phyloP scores from a whole-genome alignment of 2,888 invertebrate species.

The Caenorhabditis sp. region DNA sequence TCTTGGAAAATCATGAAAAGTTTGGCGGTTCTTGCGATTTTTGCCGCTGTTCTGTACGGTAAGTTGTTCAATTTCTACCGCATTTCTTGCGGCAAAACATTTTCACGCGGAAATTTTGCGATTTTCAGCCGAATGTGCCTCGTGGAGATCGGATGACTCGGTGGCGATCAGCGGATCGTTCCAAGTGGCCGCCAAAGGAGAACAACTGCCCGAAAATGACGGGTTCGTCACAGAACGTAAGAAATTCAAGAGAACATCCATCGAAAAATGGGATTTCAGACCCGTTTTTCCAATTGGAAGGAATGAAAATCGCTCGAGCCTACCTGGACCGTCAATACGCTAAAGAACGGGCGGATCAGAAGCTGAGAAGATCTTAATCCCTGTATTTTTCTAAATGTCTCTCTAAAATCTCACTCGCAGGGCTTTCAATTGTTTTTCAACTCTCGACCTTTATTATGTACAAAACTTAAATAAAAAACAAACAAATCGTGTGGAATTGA shows the following conservation, averaged over 20 bases:
- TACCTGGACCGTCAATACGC: conserved; percentile 53
- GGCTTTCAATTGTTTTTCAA: too few relatives aligned
- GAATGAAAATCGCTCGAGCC: conserved; percentile 56
- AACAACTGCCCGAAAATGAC: conserved; percentile 13
- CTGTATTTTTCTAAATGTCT: too few relatives aligned
- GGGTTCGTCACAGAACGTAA: conserved; percentile 31
- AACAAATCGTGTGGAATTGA: neutral
- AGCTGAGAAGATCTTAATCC: too few relatives aligned
- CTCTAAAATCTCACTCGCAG: too few relatives aligned
- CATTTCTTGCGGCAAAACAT: too few relatives aligned
- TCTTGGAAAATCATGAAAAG: neutral
- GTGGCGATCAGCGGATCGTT: conserved; percentile 42
- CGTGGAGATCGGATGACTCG: too few relatives aligned
- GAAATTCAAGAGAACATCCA: neutral
- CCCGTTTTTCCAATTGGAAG: conserved; percentile 57
- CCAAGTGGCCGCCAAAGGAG: conserved; percentile 41
- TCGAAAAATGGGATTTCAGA: conserved; percentile 24
- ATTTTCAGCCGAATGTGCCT: too few relatives aligned
- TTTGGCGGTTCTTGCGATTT: neutral
- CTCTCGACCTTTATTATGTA: neutral
- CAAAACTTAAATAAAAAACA: neutral
- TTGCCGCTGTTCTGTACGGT: neutral
- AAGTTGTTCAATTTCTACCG: neutral
- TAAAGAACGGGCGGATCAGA: conserved; percentile 47
- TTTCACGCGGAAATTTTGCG: too few relatives aligned